Evolutionary conservation across 2,888 invertebrate genomes (phyloP).

Genomic region (Phymatocera aterrima): DNA sequence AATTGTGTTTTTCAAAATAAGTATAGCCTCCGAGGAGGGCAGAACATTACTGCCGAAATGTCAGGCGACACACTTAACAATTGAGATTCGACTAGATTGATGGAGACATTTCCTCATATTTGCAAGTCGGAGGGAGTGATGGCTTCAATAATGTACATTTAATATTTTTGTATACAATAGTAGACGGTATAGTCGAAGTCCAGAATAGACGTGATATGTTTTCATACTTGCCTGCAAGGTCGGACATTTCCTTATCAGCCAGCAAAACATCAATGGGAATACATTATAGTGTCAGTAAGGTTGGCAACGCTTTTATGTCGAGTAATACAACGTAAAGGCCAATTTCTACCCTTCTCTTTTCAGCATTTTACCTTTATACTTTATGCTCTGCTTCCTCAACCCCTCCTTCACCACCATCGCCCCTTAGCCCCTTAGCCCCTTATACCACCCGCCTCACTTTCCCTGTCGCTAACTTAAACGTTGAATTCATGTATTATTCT

Average conservation of each 20-base stretch:
- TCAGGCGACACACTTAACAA: too few species aligned
- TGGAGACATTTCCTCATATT: too few species aligned
- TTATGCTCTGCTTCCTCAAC: constrained; percentile 26
- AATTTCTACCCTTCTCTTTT: constrained; percentile 51
- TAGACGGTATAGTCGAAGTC: neutral
- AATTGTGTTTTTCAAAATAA: too few species aligned
- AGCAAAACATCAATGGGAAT: constrained; percentile 58
- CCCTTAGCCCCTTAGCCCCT: too few species aligned
- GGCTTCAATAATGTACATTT: neutral
- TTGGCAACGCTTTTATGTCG: constrained; percentile 52
- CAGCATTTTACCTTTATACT: constrained; percentile 51
- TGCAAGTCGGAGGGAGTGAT: too few species aligned
- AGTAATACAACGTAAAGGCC: constrained; percentile 53
- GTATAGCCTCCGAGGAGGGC: too few species aligned
- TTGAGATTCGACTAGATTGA: too few species aligned
- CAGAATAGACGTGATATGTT: neutral
- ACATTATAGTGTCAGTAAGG: constrained; percentile 53
- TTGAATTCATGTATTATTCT: constrained; percentile 41
- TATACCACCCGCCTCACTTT: neutral
- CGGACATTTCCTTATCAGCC: constrained; percentile 13
- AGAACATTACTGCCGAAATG: too few species aligned
- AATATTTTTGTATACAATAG: too few species aligned
- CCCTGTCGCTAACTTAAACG: constrained; percentile 36
- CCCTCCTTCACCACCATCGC: neutral
- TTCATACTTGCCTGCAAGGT: neutral